These are phyloP conservation scores for Calliphora vomitoria DNA, from an alignment of 2,888 invertebrate genomes.

Conservation along the genomic window DNA sequence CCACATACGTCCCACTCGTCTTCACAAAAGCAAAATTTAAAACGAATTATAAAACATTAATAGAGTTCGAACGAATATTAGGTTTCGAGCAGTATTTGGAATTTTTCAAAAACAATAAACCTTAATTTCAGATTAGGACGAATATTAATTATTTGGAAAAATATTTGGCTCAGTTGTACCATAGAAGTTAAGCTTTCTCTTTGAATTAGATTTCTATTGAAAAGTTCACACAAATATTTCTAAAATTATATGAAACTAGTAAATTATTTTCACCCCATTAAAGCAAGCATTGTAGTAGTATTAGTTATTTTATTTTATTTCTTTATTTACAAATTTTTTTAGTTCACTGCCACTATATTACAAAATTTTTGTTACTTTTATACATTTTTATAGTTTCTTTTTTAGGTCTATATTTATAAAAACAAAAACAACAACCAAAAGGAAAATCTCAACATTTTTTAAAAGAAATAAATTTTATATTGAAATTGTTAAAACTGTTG, in stretches of 20 bases:
- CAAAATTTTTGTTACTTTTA: constrained; percentile 66
- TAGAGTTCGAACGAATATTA: no score
- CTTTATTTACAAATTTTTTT: constrained; percentile 25
- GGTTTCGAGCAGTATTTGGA: no score
- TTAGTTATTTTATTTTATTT: constrained; percentile 26
- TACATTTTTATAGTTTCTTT: constrained; percentile 62
- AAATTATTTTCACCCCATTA: neutral
- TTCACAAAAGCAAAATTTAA: neutral
- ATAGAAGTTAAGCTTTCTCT: no score
- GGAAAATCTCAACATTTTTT: constrained; percentile 18
- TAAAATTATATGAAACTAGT: neutral
- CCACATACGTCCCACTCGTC: neutral
- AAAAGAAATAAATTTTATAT: constrained; percentile 33
- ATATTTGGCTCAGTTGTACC: no score
- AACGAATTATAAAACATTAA: no score
- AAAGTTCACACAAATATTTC: no score
- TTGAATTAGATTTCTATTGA: no score
- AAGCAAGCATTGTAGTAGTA: constrained; percentile 28
- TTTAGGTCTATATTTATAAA: constrained; percentile 33
- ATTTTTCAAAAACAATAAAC: no score
- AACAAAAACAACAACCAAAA: constrained; percentile 13
- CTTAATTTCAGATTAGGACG: no score
- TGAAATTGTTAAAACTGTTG: constrained; percentile 31
- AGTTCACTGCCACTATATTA: constrained; percentile 64
- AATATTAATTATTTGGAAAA: no score